These are phyloP conservation scores for Dendroctonus valens DNA, from an alignment of 1,140 invertebrate species.

Conservation along the genomic window DNA sequence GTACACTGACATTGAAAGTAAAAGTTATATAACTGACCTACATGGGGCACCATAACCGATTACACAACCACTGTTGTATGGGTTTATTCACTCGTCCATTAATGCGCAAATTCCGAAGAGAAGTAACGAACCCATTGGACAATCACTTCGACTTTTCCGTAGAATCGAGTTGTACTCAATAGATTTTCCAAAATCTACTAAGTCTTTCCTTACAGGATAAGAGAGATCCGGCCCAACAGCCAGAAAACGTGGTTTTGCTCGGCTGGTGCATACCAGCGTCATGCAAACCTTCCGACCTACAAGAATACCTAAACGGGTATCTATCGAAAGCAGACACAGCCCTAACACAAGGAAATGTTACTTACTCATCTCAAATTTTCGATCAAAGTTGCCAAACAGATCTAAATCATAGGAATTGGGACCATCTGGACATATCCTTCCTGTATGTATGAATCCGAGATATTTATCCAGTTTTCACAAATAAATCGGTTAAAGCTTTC, in stretches of 20 bases:
- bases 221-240: slow-evolving; percentile 46
- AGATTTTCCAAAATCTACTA: background rate
- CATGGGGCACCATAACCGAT: background rate
- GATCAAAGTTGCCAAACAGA: slow-evolving; percentile 46
- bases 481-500: too few relatives aligned
- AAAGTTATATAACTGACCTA: slow-evolving; percentile 31
- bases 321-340: slow-evolving; percentile 50
- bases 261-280: slow-evolving; percentile 55
- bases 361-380: slow-evolving; percentile 45
- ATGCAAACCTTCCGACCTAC: slow-evolving; percentile 51
- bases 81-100: slow-evolving; percentile 18
- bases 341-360: slow-evolving; percentile 46
- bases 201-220: slow-evolving; percentile 47
- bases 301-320: slow-evolving; percentile 49
- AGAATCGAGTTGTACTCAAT: background rate
- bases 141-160: background rate
- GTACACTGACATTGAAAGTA: slow-evolving; percentile 31
- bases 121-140: background rate
- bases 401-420: slow-evolving; percentile 43
- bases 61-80: background rate
- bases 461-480: too few relatives aligned
- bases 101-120: background rate
- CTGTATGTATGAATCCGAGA: slow-evolving; percentile 47
- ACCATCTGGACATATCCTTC: slow-evolving; percentile 50
- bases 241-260: slow-evolving; percentile 52